phyloP scores from a whole-genome alignment of 2,797 vertebrate species.

The Natrix natrix region DNA sequence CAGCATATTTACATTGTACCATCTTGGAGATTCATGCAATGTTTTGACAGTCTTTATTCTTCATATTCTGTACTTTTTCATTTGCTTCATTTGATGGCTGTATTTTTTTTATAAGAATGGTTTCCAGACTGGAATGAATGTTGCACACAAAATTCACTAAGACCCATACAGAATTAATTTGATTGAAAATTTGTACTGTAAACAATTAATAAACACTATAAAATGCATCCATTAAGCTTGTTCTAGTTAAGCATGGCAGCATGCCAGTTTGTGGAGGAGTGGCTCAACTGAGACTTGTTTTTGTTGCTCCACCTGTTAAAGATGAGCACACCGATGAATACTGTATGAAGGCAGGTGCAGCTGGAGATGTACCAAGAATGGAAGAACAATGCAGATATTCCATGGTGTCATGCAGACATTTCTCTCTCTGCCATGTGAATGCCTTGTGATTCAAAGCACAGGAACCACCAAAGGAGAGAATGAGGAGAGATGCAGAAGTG shows the following conservation, averaged over 20 bases:
- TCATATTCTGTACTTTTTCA: not conserved
- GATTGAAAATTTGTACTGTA: not conserved
- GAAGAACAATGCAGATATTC: not conserved
- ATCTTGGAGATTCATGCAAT: not conserved
- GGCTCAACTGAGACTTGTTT: not conserved
- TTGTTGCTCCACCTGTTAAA: not conserved
- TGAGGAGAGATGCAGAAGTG: not conserved
- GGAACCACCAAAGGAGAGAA: not conserved
- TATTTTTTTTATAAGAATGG: not conserved
- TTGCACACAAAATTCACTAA: not conserved
- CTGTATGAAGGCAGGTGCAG: not conserved
- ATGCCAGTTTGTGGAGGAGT: not conserved
- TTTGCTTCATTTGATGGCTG: not conserved
- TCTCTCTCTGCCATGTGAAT: not conserved
- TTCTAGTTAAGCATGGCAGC: not conserved
- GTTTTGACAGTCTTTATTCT: not conserved
- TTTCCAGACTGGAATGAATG: not conserved
- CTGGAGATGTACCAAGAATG: not conserved
- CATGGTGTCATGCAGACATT: not conserved
- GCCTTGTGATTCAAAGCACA: not conserved
- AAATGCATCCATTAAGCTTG: not conserved
- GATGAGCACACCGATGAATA: not conserved
- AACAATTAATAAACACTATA: not conserved
- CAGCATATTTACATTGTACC: not conserved
- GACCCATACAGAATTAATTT: not conserved